Conservation (phyloP, 2,113 vertebrate species). For the Passer montanus region DNA sequence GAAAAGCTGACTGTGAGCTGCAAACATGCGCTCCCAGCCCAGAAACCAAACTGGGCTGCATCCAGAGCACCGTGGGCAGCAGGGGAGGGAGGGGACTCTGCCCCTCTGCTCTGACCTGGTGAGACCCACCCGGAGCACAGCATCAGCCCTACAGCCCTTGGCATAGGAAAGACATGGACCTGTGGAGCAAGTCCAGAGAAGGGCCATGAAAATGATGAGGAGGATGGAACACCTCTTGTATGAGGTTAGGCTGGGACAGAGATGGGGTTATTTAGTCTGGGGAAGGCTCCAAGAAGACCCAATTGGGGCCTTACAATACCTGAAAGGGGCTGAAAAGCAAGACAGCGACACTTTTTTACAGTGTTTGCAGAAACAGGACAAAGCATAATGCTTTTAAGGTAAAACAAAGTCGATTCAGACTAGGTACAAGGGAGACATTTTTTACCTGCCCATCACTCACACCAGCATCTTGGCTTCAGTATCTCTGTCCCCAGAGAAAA, state of each 20-base stretch:
- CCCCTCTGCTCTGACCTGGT: background rate
- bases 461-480: background rate
- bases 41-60: background rate
- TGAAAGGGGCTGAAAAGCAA: background rate
- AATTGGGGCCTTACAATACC: accelerated
- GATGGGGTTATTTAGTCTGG: background rate
- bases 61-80: accelerated
- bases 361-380: background rate
- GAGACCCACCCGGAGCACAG: background rate
- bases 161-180: background rate
- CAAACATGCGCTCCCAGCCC: accelerated
- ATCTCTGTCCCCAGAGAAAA: background rate
- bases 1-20: background rate
- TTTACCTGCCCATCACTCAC: background rate
- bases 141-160: accelerated
- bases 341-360: accelerated
- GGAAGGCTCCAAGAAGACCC: background rate
- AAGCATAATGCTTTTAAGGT: background rate
- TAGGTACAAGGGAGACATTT: background rate
- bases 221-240: background rate
- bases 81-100: background rate
- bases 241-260: background rate
- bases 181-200: background rate
- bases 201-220: background rate
- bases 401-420: background rate